Evolutionary conservation across 2,113 vertebrate species (phyloP).

Genomic region (Zapornia atra): DNA sequence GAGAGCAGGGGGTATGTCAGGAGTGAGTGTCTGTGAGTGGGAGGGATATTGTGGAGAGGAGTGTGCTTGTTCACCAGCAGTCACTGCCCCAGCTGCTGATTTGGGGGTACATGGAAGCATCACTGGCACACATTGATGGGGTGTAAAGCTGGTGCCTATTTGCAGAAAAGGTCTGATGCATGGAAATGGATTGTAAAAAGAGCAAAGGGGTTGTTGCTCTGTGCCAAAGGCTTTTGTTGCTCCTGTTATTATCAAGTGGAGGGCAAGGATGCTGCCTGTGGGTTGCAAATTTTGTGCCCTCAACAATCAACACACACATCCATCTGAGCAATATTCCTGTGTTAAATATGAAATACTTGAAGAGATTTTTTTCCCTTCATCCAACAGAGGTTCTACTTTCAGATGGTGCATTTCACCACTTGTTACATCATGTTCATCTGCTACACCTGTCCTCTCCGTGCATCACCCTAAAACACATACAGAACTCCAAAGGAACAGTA

Average conservation of each 20-base stretch:
- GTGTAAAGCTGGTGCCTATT: neutral
- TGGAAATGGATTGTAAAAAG: neutral
- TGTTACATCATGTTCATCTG: neutral
- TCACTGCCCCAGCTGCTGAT: neutral
- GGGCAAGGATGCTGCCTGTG: neutral
- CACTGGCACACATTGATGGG: rapidly evolving
- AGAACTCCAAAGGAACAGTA: neutral
- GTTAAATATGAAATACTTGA: neutral
- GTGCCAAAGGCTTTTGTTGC: neutral
- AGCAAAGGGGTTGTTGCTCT: neutral
- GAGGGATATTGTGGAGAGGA: neutral
- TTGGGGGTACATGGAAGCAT: rapidly evolving
- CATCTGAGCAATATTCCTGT: neutral
- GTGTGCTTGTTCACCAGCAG: neutral
- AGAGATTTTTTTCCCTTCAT: neutral
- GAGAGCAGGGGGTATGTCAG: neutral
- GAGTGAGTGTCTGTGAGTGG: neutral
- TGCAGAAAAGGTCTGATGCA: neutral
- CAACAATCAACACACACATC: neutral
- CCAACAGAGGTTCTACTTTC: neutral
- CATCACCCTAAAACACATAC: rapidly evolving
- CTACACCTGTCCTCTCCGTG: neutral
- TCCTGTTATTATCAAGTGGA: neutral
- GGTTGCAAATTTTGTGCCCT: neutral
- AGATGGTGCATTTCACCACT: neutral